Evolutionary conservation across 2,888 invertebrate genomes (phyloP).

Genomic region (Calameuta pallipes): DNA sequence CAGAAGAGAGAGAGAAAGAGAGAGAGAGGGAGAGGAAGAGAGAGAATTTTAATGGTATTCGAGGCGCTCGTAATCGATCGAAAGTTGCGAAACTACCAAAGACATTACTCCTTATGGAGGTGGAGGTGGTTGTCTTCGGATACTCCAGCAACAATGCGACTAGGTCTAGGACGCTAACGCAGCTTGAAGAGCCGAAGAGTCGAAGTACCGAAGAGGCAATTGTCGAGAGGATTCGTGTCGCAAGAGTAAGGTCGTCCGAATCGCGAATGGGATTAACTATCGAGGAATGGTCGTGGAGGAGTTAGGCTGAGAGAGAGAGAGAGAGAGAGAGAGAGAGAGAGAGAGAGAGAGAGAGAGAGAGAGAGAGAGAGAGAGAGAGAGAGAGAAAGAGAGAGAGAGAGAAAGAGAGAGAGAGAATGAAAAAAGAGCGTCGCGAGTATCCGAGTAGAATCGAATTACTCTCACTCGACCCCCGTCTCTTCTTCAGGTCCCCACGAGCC

Average conservation of each 20-base stretch:
- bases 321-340: constrained; percentile 19
- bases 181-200: constrained; percentile 28
- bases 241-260: constrained; percentile 8
- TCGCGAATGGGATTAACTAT: constrained; percentile 3
- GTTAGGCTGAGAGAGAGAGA: constrained; percentile 20
- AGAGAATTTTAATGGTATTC: no score
- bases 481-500: constrained; percentile 53
- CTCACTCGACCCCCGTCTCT: constrained; percentile 62
- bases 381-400: constrained; percentile 30
- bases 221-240: constrained; percentile 3
- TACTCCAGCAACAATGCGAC: constrained; percentile 14
- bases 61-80: no score
- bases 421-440: constrained; percentile 30
- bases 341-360: constrained; percentile 20
- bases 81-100: no score
- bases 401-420: constrained; percentile 31
- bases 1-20: no score
- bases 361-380: constrained; percentile 32
- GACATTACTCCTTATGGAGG: no score
- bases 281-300: constrained; percentile 2
- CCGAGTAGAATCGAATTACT: constrained; percentile 55
- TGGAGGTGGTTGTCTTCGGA: no score
- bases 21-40: no score
- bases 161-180: constrained; percentile 48
- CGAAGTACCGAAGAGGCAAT: background rate